Evolutionary conservation across 2,888 invertebrate species (phyloP).

Genomic region (Gari tellinella): DNA sequence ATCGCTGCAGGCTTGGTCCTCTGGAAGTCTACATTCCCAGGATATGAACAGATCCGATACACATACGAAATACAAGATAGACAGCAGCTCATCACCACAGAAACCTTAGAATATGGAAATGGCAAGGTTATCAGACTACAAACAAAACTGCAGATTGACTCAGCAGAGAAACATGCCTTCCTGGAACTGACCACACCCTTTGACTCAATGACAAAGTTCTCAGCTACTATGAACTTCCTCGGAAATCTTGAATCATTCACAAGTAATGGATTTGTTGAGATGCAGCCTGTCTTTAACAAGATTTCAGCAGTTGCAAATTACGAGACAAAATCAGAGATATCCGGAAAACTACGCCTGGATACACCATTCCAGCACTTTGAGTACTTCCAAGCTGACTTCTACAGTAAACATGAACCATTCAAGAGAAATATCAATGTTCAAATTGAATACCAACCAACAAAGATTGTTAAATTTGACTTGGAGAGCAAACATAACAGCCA

Average conservation of each 20-base stretch:
- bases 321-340: conserved; percentile 21
- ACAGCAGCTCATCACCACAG: too few relatives aligned
- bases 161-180: conserved; percentile 1
- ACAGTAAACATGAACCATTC: conserved; percentile 3
- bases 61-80: conserved; percentile 18
- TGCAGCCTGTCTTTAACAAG: conserved; percentile 22
- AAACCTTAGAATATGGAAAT: conserved; percentile 28
- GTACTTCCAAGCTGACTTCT: conserved; percentile 6
- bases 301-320: conserved; percentile 16
- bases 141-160: conserved; percentile 18
- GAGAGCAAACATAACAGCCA: too few relatives aligned
- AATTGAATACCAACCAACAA: conserved; percentile 12
- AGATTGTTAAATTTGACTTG: conserved; percentile 1
- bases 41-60: conserved; percentile 33
- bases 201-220: conserved; percentile 19
- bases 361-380: conserved; percentile 18
- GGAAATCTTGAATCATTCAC: conserved; percentile 20
- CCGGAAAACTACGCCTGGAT: conserved; percentile 6
- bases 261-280: conserved; percentile 24
- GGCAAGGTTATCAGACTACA: conserved; percentile 28
- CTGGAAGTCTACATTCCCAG: conserved; percentile 40
- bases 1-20: conserved; percentile 4
- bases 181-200: conserved; percentile 38
- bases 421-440: neutral
- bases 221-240: conserved; percentile 14